These are phyloP conservation scores for Stichopus chloronotus DNA, from an alignment of 35 echinoderm and acorn worm species.

Conservation along the genomic window DNA sequence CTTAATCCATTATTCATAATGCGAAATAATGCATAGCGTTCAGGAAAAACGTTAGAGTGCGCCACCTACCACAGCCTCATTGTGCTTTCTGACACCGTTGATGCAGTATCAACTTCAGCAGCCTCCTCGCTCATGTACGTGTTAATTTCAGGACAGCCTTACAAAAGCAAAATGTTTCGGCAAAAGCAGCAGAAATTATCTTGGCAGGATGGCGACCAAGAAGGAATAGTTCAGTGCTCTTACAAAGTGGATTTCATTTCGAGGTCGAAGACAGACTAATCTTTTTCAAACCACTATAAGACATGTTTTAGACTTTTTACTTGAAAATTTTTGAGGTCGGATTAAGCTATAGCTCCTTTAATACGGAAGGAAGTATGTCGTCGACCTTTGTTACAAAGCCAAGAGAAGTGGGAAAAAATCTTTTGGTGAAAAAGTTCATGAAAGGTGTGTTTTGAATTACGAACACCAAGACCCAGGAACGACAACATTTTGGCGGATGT, in stretches of 20 bases:
- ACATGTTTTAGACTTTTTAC: constrained; percentile 36
- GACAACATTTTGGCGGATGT: background rate
- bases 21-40: background rate
- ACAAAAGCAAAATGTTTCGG: background rate
- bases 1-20: too few species aligned
- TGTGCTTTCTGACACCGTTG: constrained; percentile 1
- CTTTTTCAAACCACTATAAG: background rate
- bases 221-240: background rate
- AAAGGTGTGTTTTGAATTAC: constrained; percentile 39
- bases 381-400: background rate
- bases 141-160: background rate
- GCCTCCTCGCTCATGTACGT: background rate
- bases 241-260: background rate
- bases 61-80: background rate
- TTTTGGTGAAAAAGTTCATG: constrained; percentile 12
- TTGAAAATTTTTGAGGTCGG: constrained; percentile 3
- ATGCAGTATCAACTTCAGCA: constrained; percentile 6
- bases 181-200: background rate
- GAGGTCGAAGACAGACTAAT: constrained; percentile 34
- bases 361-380: constrained; percentile 6
- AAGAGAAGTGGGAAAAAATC: background rate
- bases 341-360: constrained; percentile 22
- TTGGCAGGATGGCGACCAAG: background rate
- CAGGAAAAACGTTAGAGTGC: background rate
- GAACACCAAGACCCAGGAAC: constrained; percentile 18